Base-by-base conservation (phyloP, 2,888 invertebrate genomes). In the Drosophila lacicola region DNA sequence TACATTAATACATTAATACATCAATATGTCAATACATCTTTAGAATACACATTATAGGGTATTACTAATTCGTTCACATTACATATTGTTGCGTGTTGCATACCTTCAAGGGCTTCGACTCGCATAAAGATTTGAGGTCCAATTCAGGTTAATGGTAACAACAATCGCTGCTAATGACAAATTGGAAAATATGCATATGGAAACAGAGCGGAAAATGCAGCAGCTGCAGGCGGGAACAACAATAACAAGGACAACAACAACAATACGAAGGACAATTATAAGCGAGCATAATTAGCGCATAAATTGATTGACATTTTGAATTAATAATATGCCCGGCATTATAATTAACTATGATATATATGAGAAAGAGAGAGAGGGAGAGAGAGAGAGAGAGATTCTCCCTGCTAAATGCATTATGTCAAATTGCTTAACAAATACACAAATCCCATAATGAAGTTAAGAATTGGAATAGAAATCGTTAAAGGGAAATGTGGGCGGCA, bases 361-460 rank as follows among this genome's bases (percentile, higher is more conserved):
- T 9, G 4, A n/a, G 50, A 63, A 10, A n/a, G n/a, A 8, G 45
- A 13, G 44, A 13, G 11, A 44, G 11, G 21, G 33, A 41, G 4
- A 53, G 29, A 9, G 41, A 29, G n/a, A n/a, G 25, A 1, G 46
- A 6, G 19, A 19, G 2, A 42, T 8, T 14, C 10, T 3, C 6
- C 10, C 37, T 67, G 64, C 58, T 64, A 50, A 51, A 21, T 64
- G 42, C 34, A 68, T 63, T 65, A 70, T 68, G 80, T 70, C 70
- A 86, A 73, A 71, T 75, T 74, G 69, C 81, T 71, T 83, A 88
- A 83, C 84, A 84, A 88, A 81, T 87, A 73, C 63, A 83, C 73
- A 87, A 88, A 88, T 81, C 82, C 64, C 79, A 84, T 87, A 73
- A 84, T 88, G 85, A 78, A 84, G 84, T 84, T 81, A 61, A 69